Base-by-base conservation (phyloP, 2,113 vertebrate genomes). In the Dolichotis patagonum region DNA sequence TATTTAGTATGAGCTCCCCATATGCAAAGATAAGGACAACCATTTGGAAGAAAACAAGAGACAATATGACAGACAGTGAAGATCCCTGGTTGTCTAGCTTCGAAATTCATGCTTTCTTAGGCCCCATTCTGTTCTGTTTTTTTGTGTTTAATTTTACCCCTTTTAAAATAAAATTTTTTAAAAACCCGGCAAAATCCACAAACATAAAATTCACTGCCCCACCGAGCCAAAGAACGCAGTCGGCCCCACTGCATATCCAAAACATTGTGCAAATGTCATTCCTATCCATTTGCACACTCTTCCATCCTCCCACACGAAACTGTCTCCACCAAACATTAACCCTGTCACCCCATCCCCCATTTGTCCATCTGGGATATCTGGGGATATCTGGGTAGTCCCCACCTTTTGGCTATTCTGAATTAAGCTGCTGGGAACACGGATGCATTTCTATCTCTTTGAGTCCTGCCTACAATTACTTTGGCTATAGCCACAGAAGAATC, bases 231-330 rank as follows among this genome's bases (percentile, higher is more conserved):
- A 43, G 54, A 1, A 13, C 9, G 3, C 6, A 5, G 17, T 11
- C 38, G 13, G 24, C 38, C 5, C 12, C 82, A 46, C 12, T 28
- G 24, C 10, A n/a, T 28, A 35, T 22, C 41, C 46, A 3, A 35
- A n/a, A 4, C 30, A 17, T 14, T 4, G 7, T 5, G n/a, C 10
- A n/a, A 28, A 38, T 16, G 10, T 3, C 17, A 0, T 4, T 4
- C 7, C 32, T 8, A 5, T 7, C 46, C 22, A 0, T 32, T 58
- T 60, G 35, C 56, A 20, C 46, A 63, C 0, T 6, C 20, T 38
- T 49, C 0, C 26, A 14, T 7, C 10, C 9, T 0, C 49, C 41
- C 14, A 5, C 46, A 32, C 3, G 7, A 20, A 32, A 19, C 30
- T 32, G 77, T 35, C 13, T 12, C 3, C 43, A 11, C 32, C 17